Evolutionary conservation across 2,888 invertebrate genomes (phyloP).

Genomic region (Agrochola lota): DNA sequence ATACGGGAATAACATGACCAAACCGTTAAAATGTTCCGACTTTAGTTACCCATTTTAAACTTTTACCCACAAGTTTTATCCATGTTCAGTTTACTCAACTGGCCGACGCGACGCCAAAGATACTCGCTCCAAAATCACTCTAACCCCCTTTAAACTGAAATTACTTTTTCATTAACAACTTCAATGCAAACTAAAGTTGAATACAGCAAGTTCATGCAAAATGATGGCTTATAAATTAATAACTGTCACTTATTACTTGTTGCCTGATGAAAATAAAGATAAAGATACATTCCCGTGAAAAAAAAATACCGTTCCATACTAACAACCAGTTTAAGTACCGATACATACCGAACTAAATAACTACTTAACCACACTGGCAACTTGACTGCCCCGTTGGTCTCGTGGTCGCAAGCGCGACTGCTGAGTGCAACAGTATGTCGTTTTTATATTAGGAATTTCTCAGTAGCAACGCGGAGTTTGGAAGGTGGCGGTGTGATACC

Average conservation of each 20-base stretch:
- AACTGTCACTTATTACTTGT: background rate
- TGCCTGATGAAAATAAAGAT: background rate
- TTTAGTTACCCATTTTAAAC: slow-evolving; percentile 17
- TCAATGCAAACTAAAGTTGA: background rate
- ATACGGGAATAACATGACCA: background rate
- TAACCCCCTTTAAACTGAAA: slow-evolving; percentile 13
- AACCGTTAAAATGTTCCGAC: slow-evolving; percentile 3
- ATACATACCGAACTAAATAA: no score
- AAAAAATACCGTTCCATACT: background rate
- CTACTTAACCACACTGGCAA: no score
- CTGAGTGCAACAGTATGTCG: no score
- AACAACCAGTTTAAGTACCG: no score
- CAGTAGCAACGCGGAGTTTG: no score
- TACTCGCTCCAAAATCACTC: slow-evolving; percentile 11
- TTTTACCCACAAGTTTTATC: slow-evolving; percentile 2
- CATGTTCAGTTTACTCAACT: background rate
- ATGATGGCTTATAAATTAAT: background rate
- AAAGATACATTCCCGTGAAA: background rate
- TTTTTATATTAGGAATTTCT: no score
- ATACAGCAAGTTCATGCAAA: background rate
- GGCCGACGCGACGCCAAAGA: background rate
- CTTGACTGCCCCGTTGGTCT: no score
- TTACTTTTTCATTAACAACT: slow-evolving; percentile 7
- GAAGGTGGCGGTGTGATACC: no score
- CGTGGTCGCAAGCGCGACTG: no score